Evolutionary conservation across 2,888 invertebrate genomes (phyloP).

Genomic region (Acanthosepion lycidas): DNA sequence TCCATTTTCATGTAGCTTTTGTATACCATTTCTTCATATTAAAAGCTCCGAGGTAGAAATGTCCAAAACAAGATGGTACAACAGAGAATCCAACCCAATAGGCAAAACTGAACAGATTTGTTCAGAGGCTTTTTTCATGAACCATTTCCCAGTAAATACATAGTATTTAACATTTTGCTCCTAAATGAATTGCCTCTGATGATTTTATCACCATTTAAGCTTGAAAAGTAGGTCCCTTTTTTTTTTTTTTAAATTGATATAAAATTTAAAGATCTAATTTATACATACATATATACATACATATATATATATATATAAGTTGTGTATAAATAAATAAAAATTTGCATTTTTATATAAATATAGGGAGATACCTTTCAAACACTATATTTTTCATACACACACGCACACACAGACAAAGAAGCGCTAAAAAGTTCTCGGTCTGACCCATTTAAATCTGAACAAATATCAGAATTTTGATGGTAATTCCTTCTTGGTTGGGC

Average conservation of each 20-base stretch:
- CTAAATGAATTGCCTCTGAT: background rate
- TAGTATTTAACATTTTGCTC: background rate
- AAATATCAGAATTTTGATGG: too few species aligned
- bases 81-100: background rate
- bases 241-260: background rate
- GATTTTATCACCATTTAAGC: background rate
- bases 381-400: background rate
- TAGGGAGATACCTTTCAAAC: background rate
- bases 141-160: background rate
- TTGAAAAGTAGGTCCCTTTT: background rate
- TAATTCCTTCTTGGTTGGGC: too few species aligned
- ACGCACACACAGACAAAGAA: too few species aligned
- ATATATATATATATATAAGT: background rate
- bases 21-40: background rate
- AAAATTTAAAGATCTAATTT: background rate
- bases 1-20: background rate
- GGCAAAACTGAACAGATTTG: too few species aligned
- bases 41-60: background rate
- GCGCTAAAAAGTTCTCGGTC: too few species aligned
- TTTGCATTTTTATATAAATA: constrained; percentile 17
- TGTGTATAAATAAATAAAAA: too few species aligned
- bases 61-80: background rate
- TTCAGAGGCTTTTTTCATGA: background rate
- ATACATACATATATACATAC: background rate
- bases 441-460: too few species aligned